Evolutionary conservation across 2,888 invertebrate species (phyloP), one percentile per base, ranked within the genome.

Genomic region (Tipula unca): DNA sequence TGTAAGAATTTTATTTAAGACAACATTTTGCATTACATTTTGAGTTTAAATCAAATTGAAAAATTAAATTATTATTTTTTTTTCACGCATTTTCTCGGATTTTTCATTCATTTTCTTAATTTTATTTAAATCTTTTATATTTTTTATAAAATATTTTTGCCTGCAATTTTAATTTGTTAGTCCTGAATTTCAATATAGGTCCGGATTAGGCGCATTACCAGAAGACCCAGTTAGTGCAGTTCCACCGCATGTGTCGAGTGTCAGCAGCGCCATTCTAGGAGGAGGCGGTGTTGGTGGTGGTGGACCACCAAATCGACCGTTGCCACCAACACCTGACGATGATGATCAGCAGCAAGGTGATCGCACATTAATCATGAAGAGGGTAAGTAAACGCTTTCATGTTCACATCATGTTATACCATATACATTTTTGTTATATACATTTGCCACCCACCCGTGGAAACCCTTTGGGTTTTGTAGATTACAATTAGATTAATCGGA

Each of bases 321-420:
- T 98, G 89, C 98, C 98, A 86, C 98, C 98, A 85, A 98, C 98
- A 85, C 98, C 98, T 69, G 98, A 97, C 90, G 98, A 98, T 89
- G 96, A 97, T 90, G 95, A 95, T 91, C 93, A 93, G 89, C 92
- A 92, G 87, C 91, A 91, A 88, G 95, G 95, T 86, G 97, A 97
- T 91, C 94, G 96, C 89, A 98, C 98, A 86, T 94, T 98, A 91
- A 97, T 98, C 89, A 95, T 97, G 93, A 95, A 97, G 92, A 93
- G 97, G 94, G 97, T 97, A 91, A 95, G 96, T 94, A 85, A 54
- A 86, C 87, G 86, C 87, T 87, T 87, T 86, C 20, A 29, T 85
- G 39, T 87, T 86, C 20, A 29, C 85, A 29, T 85, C 85, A 69
- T 84, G 6, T 82, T 86, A 48, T 69, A n/a, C n/a, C n/a, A 86